These are phyloP conservation scores for Lacanobia wlatinum DNA, from an alignment of 2,888 invertebrate species.

Conservation along the genomic window DNA sequence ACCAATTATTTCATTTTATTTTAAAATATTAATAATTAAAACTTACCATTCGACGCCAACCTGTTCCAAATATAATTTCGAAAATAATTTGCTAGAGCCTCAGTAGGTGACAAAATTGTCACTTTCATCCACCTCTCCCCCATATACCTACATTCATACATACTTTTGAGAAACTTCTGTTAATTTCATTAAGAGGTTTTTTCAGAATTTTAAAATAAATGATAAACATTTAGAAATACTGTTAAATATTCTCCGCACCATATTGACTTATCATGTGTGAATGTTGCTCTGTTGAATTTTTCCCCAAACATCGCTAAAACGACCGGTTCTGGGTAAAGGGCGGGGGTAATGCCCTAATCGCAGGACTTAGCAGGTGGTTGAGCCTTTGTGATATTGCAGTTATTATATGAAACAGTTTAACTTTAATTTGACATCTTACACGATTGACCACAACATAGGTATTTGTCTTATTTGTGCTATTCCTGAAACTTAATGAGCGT, in stretches of 20 bases:
- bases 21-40: no score
- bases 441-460: neutral
- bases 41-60: no score
- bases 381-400: neutral
- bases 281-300: conserved; percentile 25
- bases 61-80: no score
- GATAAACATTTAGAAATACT: neutral
- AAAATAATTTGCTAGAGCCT: no score
- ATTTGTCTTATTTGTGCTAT: no score
- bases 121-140: no score
- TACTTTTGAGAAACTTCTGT: no score
- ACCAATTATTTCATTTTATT: no score
- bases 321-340: conserved; percentile 49
- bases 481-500: neutral
- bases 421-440: neutral
- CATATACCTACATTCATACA: no score
- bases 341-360: conserved; percentile 52
- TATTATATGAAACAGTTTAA: conserved; percentile 4
- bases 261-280: conserved; percentile 12
- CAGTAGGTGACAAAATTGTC: no score
- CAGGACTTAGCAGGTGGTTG: conserved; percentile 12
- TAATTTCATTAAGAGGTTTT: neutral
- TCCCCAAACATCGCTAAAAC: conserved; percentile 43
- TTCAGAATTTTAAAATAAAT: neutral
- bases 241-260: conserved; percentile 4